These are phyloP conservation scores for Colletes collaris DNA, from an alignment of 2,888 invertebrate species.

Conservation along the genomic window DNA sequence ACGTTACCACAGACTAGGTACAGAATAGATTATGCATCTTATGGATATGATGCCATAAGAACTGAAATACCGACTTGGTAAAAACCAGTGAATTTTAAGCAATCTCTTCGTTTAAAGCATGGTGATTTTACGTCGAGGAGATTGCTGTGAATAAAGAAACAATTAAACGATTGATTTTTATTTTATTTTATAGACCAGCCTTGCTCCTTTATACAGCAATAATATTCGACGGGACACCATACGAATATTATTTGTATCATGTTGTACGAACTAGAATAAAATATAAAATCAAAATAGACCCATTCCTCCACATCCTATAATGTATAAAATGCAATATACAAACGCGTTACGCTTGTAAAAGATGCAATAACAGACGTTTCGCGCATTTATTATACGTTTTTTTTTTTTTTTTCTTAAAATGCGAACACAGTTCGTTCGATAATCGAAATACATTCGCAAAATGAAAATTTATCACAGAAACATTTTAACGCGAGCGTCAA, in stretches of 20 bases:
- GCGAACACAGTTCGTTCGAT: slow-evolving; percentile 6
- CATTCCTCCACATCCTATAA: slow-evolving; percentile 30
- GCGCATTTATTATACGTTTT: neutral
- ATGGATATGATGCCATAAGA: too few relatives aligned
- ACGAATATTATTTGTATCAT: neutral
- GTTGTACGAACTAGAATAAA: slow-evolving; percentile 11
- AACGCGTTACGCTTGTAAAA: slow-evolving; percentile 1
- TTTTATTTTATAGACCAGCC: slow-evolving; percentile 28
- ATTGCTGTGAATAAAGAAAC: too few relatives aligned
- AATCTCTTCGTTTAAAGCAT: too few relatives aligned
- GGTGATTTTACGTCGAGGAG: too few relatives aligned
- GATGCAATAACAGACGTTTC: slow-evolving; percentile 9
- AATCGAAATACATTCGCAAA: slow-evolving; percentile 26
- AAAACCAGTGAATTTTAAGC: too few relatives aligned
- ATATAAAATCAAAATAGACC: slow-evolving; percentile 26
- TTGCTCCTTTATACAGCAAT: slow-evolving; percentile 35
- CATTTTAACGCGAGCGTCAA: slow-evolving; percentile 31
- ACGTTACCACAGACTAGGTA: too few relatives aligned
- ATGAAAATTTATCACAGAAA: slow-evolving; percentile 69
- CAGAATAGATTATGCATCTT: too few relatives aligned
- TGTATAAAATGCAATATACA: slow-evolving; percentile 26
- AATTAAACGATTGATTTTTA: neutral
- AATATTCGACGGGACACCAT: slow-evolving; percentile 7
- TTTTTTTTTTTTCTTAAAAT: neutral
- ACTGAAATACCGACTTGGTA: too few relatives aligned